Conservation (phyloP, 2,113 vertebrate species). For the Lipotes vexillifer region DNA sequence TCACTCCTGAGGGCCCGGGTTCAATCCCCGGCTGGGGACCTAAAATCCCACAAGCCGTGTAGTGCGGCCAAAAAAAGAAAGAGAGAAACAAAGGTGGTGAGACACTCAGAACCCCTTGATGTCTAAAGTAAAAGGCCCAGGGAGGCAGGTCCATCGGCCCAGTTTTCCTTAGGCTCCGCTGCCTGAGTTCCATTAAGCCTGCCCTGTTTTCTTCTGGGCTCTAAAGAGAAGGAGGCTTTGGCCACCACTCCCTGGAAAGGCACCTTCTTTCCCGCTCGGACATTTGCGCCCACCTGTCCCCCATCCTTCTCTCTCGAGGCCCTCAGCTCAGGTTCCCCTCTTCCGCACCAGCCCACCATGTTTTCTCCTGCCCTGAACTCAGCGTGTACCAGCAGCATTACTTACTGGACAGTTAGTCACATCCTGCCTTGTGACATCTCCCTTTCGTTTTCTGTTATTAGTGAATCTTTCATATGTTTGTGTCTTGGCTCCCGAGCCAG, state of each 20-base stretch:
- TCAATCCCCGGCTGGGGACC: neutral
- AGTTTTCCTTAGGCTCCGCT: accelerated
- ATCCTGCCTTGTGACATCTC: neutral
- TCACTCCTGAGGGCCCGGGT: neutral
- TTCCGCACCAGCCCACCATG: accelerated
- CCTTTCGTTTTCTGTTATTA: neutral
- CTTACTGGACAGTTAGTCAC: neutral
- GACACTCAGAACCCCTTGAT: neutral
- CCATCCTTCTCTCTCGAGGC: neutral
- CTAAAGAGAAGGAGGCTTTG: neutral
- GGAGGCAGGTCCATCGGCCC: neutral
- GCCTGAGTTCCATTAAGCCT: neutral
- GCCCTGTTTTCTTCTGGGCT: neutral
- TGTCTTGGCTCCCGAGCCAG: neutral
- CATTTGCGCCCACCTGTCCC: accelerated
- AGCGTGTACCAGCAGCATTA: neutral
- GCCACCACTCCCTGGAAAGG: neutral
- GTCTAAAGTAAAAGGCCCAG: neutral
- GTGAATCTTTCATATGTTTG: neutral
- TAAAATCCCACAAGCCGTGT: neutral
- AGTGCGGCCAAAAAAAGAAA: neutral
- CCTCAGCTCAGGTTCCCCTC: neutral
- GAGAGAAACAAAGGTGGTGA: neutral
- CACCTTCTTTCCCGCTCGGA: neutral
- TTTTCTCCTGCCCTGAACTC: neutral